Evolutionary conservation across 2,888 invertebrate species (phyloP), one percentile per base, ranked within the genome.

Genomic region (Leptothorax acervorum): DNA sequence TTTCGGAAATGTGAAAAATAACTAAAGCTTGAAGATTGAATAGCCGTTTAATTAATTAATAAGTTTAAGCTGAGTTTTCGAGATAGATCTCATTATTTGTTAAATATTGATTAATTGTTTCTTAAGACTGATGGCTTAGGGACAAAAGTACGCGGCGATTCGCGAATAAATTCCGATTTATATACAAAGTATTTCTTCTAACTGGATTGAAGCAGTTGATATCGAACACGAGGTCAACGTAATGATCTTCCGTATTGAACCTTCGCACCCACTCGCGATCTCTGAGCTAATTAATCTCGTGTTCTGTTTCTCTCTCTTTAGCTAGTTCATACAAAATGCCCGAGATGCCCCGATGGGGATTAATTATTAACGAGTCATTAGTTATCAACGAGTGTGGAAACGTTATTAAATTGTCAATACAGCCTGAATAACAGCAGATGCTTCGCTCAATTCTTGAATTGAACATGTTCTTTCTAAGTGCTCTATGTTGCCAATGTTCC

Each of bases 221-320:
- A 85, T 85, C 84, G 81, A 81, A 39, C 42, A 35, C 48, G 60
- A n/a, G 74, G 84, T 83, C 81, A 82, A 28, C 28, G 45, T 60
- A 55, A 48, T 53, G 73, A 81, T 84, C 70, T 75, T 78, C 68
- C 45, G 23, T 48, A 35, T 48, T 55, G 83, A 83, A 83, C 70
- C 70, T 57, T 82, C 35, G 78, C 70, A 62, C 55, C 57, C 76
- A 11, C 31, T 55, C 23, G 18, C 39, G 31, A 83, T 82, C 82
- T 76, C 48, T 23, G 82, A 78, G 85, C 84, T 85, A 84, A 88
- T 90, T 84, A 83, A 84, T 68, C 74, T 74, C 83, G 11, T 63
- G 9, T 62, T 71, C 23, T n/a, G 53, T 51, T 65, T 74, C 65
- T 42, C 39, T 65, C 63, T 76, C 28, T 65, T 6, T 31, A 23